These are phyloP conservation scores for Drosophila cognata DNA, from an alignment of 2,888 invertebrate genomes.

Conservation along the genomic window DNA sequence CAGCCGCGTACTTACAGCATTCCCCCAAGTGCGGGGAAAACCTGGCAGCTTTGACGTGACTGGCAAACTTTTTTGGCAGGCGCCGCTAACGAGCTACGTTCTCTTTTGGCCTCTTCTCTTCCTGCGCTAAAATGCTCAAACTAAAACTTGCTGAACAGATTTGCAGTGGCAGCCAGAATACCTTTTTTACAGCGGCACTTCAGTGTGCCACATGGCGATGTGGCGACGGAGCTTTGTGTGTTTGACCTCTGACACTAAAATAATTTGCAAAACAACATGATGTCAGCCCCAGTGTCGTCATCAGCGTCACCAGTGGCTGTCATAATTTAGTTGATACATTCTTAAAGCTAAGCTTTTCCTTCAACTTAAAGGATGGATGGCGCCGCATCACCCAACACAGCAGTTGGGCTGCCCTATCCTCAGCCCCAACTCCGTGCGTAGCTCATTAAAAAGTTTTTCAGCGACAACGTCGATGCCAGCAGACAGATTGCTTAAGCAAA, in stretches of 20 bases:
- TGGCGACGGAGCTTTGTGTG: constrained; percentile 16
- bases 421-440: constrained; percentile 43
- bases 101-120: constrained; percentile 50
- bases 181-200: constrained; percentile 74
- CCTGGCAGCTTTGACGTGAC: constrained; percentile 77
- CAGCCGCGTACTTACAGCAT: constrained; percentile 50
- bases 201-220: constrained; percentile 70
- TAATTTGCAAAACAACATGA: constrained; percentile 78
- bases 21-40: constrained; percentile 37
- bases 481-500: constrained; percentile 70
- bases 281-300: constrained; percentile 69
- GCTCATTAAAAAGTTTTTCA: constrained; percentile 77
- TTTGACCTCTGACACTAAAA: constrained; percentile 79
- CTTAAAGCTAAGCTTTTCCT: constrained; percentile 73
- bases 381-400: not conserved
- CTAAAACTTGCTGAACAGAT: constrained; percentile 78
- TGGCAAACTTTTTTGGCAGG: constrained; percentile 80
- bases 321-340: constrained; percentile 79
- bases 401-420: not conserved
- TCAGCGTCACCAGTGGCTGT: constrained; percentile 35
- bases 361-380: constrained; percentile 45
- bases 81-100: constrained; percentile 71
- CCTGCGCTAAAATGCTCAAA: constrained; percentile 73
- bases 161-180: constrained; percentile 56
- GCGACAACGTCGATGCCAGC: constrained; percentile 57